Conservation (phyloP, 2,797 vertebrate genomes). For the Rhynchotus rufescens region DNA sequence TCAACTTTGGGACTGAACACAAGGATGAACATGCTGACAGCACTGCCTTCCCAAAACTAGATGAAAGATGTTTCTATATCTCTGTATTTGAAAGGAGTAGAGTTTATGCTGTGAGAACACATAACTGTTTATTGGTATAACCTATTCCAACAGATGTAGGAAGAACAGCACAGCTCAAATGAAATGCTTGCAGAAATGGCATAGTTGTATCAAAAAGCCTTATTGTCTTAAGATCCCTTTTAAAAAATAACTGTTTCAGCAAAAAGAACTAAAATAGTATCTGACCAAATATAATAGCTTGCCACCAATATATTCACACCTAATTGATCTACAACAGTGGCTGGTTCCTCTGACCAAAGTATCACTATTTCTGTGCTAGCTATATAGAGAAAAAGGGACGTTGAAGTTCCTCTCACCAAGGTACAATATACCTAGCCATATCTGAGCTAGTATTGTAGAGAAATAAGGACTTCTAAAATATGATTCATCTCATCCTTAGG, state of each 20-base stretch:
- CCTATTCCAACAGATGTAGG: neutral
- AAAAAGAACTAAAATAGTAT: neutral
- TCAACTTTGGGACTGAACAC: neutral
- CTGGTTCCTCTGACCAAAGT: neutral
- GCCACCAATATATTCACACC: neutral
- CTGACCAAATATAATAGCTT: neutral
- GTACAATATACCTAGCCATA: neutral
- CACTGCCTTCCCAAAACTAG: neutral
- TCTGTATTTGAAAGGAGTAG: neutral
- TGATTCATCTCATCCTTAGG: slow-evolving; percentile 5
- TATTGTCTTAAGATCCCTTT: neutral
- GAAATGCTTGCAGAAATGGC: neutral
- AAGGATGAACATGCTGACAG: neutral
- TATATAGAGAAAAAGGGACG: neutral
- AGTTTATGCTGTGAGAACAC: neutral
- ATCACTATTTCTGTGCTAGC: neutral
- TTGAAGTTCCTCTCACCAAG: neutral
- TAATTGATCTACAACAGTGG: neutral
- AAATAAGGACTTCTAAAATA: slow-evolving; percentile 1
- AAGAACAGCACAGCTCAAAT: neutral
- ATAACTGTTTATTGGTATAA: neutral
- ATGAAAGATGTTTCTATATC: neutral
- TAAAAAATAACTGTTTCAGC: neutral
- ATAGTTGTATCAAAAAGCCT: neutral
- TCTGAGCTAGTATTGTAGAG: neutral